phyloP scores from a whole-genome alignment of 2,113 vertebrate species.

The Carassius auratus region DNA sequence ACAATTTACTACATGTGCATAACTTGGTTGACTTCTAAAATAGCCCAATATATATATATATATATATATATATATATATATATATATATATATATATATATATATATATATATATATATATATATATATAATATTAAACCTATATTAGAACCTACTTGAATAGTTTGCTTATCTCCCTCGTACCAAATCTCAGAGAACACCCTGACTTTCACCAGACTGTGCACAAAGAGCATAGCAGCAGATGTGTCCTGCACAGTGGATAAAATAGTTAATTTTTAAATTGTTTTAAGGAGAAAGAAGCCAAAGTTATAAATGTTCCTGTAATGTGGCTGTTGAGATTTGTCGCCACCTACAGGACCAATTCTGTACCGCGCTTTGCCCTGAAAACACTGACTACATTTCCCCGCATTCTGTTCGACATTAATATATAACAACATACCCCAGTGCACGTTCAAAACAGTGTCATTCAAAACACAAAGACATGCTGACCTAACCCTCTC shows the following conservation, averaged over 20 bases:
- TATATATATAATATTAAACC: no score
- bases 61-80: no score
- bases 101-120: no score
- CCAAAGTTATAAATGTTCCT: background rate
- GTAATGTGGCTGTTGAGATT: background rate
- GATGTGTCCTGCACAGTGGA: background rate
- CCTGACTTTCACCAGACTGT: background rate
- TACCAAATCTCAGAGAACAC: background rate
- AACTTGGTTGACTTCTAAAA: background rate
- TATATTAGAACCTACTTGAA: no score
- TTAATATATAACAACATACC: slow-evolving; percentile 36
- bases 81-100: no score
- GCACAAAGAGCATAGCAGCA: background rate
- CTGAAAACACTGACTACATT: slow-evolving; percentile 40
- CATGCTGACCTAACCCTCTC: no score
- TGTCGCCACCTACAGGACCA: slow-evolving; percentile 42
- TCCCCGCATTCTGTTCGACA: slow-evolving; percentile 49
- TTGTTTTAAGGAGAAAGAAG: background rate
- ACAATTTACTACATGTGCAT: background rate
- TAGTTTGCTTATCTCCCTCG: no score
- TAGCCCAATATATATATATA: no score
- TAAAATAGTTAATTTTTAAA: background rate
- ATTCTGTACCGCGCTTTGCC: background rate
- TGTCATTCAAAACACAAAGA: slow-evolving; percentile 12
- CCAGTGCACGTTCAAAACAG: background rate